A percentile compares a stretch with the other conserved stretches of the same genome.
These are phyloP conservation scores for Anolis apletophallus DNA, from an alignment of 2,797 vertebrate species.

Conservation along the genomic window DNA sequence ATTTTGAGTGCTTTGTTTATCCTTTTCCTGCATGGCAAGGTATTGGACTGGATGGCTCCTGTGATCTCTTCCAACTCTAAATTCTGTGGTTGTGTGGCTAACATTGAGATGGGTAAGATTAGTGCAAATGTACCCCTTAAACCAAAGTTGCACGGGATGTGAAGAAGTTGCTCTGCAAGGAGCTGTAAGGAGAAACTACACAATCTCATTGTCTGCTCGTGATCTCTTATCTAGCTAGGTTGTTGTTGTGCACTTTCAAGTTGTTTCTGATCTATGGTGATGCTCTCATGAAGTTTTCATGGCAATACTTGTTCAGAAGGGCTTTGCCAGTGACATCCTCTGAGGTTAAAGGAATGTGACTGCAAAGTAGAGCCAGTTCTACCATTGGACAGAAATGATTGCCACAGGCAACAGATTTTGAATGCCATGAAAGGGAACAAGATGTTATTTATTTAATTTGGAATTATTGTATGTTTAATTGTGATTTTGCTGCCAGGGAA, in stretches of 20 bases:
- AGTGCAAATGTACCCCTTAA: neutral
- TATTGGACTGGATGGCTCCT: no score
- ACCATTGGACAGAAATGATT: neutral
- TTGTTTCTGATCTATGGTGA: no score
- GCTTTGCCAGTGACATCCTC: no score
- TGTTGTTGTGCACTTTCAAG: no score
- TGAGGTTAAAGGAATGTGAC: no score
- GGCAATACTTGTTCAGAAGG: no score
- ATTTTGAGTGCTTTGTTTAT: no score
- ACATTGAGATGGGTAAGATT: neutral
- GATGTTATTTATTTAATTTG: neutral
- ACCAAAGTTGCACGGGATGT: neutral
- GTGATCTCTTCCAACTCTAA: no score
- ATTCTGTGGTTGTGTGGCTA: neutral
- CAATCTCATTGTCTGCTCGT: no score
- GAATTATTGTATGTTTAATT: neutral
- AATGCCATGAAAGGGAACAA: neutral
- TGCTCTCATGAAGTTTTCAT: no score
- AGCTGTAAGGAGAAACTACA: neutral
- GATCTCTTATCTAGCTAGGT: no score
- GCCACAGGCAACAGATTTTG: neutral
- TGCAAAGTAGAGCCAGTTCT: neutral
- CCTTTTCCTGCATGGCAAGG: no score
- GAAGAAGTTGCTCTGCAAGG: neutral
- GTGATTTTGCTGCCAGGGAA: neutral